Evolutionary conservation across 2,113 vertebrate species (phyloP).

Genomic region (Pampusana beccarii): DNA sequence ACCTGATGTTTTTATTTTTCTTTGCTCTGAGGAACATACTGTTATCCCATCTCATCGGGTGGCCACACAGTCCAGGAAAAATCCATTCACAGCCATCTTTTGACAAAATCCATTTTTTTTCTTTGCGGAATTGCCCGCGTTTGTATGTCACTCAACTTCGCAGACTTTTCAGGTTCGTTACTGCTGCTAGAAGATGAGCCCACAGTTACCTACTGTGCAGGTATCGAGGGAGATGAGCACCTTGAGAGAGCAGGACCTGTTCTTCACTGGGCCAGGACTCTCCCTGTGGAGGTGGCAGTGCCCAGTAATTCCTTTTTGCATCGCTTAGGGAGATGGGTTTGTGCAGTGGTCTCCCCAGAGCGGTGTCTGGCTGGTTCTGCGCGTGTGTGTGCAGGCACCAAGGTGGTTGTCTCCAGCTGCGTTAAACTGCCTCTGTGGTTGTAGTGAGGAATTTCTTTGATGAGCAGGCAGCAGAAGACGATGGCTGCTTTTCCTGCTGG

Average conservation of each 20-base stretch:
- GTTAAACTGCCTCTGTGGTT: not conserved
- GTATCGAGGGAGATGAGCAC: not conserved
- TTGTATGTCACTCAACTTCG: not conserved
- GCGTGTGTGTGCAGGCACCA: not conserved
- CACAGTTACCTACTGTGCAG: not conserved
- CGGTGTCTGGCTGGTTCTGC: not conserved
- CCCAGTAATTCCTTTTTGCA: not conserved
- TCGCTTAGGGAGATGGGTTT: not conserved
- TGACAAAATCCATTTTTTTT: not conserved
- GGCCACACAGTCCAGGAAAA: not conserved
- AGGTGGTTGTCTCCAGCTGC: not conserved
- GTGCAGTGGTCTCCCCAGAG: not conserved
- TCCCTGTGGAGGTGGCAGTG: not conserved
- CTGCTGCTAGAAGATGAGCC: not conserved
- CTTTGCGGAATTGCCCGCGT: not conserved
- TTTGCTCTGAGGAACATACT: not conserved
- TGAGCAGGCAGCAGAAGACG: not conserved
- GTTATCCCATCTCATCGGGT: not conserved
- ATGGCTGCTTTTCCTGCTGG: not conserved
- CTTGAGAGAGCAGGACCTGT: not conserved
- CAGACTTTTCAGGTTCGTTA: not conserved
- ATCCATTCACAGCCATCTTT: not conserved
- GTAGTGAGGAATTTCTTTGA: not conserved
- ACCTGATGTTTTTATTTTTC: not conserved
- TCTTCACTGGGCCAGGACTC: not conserved